Conservation (phyloP, 2,888 invertebrate species). For the Protula sp. region DNA sequence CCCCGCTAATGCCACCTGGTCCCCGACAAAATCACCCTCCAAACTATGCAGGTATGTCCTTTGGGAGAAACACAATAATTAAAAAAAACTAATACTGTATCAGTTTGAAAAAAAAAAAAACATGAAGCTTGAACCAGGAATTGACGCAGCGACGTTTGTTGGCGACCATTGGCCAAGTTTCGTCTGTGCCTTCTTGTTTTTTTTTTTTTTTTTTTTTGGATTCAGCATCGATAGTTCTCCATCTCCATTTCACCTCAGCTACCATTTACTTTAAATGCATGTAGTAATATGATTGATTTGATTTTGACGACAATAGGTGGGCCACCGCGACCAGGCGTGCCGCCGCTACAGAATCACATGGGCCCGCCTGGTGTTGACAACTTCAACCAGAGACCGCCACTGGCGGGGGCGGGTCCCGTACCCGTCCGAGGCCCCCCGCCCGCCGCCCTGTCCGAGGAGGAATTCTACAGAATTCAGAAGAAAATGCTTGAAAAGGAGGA, state of each 20-base stretch:
- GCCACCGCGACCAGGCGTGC: not conserved
- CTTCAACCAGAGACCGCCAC: not conserved
- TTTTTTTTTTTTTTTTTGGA: too few relatives aligned
- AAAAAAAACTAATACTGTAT: too few relatives aligned
- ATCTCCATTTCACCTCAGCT: not conserved
- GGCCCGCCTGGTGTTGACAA: not conserved
- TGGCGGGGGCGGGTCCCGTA: slow-evolving; percentile 1
- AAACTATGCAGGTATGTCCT: too few relatives aligned
- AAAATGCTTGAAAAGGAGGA: slow-evolving; percentile 28
- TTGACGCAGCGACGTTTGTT: too few relatives aligned
- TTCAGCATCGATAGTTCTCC: not conserved
- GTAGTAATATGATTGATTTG: not conserved
- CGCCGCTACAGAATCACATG: not conserved
- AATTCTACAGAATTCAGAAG: slow-evolving; percentile 40
- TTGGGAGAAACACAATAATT: too few relatives aligned
- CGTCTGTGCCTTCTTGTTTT: too few relatives aligned
- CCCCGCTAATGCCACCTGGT: too few relatives aligned
- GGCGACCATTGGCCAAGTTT: too few relatives aligned
- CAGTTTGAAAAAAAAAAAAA: too few relatives aligned
- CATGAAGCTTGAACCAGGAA: too few relatives aligned
- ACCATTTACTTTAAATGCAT: not conserved
- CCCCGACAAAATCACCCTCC: too few relatives aligned
- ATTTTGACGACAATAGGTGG: too few relatives aligned
- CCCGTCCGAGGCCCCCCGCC: slow-evolving; percentile 1
- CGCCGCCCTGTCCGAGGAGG: slow-evolving; percentile 35